Conservation (phyloP, 2,797 vertebrate genomes). For the Oryzias dopingdopingensis region DNA sequence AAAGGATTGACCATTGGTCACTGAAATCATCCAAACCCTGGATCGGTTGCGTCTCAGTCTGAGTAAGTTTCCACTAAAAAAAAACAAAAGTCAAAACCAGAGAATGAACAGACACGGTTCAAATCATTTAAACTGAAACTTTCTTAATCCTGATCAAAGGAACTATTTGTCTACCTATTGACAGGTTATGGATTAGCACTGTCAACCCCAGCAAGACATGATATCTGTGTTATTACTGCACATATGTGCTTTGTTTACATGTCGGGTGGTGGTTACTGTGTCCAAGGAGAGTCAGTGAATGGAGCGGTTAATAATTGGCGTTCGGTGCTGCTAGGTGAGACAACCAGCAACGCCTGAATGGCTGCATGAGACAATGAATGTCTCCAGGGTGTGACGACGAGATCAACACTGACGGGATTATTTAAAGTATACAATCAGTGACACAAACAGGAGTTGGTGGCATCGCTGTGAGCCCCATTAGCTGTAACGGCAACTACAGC, state of each 20-base stretch:
- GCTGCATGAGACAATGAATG: not conserved
- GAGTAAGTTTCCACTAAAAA: not conserved
- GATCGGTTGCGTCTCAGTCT: not conserved
- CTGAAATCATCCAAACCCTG: not conserved
- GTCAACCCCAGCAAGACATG: constrained; percentile 25
- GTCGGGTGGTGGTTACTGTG: constrained; percentile 11
- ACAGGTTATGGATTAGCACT: constrained; percentile 42
- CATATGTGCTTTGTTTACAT: constrained; percentile 20
- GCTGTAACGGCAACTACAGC: not conserved
- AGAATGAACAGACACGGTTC: constrained; percentile 5
- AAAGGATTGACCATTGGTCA: not conserved
- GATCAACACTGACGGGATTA: constrained; percentile 11
- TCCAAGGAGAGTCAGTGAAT: constrained; percentile 14
- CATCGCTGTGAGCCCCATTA: constrained; percentile 5
- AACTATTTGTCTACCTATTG: constrained; percentile 23
- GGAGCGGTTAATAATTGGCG: constrained; percentile 53
- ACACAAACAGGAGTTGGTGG: constrained; percentile 11
- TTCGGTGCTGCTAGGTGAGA: constrained; percentile 14
- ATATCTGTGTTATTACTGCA: constrained; percentile 2
- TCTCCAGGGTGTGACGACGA: not conserved
- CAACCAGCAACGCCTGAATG: not conserved
- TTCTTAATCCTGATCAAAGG: constrained; percentile 5
- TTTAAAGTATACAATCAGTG: constrained; percentile 2
- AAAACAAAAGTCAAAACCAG: not conserved
- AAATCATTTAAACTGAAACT: not conserved